Percentiles rank a stretch among this genome's conserved stretches.
Evolutionary conservation across 2,797 vertebrate species (phyloP).

Genomic region (Triplophysa bombifrons): DNA sequence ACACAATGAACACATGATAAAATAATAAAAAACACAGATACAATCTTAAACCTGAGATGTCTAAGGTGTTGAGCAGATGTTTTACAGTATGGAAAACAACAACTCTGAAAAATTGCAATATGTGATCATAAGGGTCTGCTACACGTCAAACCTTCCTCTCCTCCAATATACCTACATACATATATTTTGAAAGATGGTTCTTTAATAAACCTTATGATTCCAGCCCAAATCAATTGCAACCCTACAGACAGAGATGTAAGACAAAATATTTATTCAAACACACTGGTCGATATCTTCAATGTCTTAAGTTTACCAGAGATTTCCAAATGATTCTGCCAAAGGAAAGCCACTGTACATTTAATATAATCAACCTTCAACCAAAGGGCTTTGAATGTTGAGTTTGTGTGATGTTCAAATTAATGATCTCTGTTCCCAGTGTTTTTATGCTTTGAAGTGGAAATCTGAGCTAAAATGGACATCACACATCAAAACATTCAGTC

Average conservation of each 20-base stretch:
- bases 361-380: not conserved
- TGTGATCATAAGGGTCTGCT: not conserved
- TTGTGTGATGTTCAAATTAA: not conserved
- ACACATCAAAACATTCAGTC: constrained; percentile 19
- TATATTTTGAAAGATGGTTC: not conserved
- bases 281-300: not conserved
- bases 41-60: not conserved
- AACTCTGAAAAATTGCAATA: constrained; percentile 5
- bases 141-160: not conserved
- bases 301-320: constrained; percentile 9
- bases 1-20: too few species aligned
- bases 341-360: not conserved
- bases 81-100: constrained; percentile 58
- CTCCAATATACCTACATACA: constrained; percentile 9
- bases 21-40: not conserved
- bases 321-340: constrained; percentile 14
- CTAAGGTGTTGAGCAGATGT: constrained; percentile 51
- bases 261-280: too few species aligned
- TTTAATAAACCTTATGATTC: too few species aligned
- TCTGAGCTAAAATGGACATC: constrained; percentile 4
- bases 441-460: constrained; percentile 8
- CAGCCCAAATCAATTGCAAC: too few species aligned
- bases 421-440: constrained; percentile 3
- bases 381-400: not conserved
- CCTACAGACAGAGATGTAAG: too few species aligned